phyloP scores from a whole-genome alignment of 2,888 invertebrate species.

The Zeuzera pyrina region DNA sequence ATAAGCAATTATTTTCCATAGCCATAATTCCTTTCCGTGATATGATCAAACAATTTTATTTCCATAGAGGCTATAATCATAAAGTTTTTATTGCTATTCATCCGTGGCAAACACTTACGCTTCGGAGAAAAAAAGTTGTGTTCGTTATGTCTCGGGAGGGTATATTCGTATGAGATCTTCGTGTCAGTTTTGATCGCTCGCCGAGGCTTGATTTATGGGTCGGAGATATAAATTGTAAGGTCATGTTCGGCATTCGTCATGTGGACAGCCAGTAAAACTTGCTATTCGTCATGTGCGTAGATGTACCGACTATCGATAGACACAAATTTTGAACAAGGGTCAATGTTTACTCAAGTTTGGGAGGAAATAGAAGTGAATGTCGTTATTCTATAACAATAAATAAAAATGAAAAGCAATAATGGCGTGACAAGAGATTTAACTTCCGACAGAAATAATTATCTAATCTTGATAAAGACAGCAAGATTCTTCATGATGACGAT shows the following conservation, averaged over 20 bases:
- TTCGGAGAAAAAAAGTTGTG: slow-evolving; percentile 20
- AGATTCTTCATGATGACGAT: no score
- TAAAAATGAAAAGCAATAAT: not conserved
- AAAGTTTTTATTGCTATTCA: slow-evolving; percentile 65
- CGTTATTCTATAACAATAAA: not conserved
- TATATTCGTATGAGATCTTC: slow-evolving; percentile 24
- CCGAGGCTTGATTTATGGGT: slow-evolving; percentile 57
- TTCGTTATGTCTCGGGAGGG: slow-evolving; percentile 3
- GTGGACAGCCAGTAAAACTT: slow-evolving; percentile 49
- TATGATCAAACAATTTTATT: slow-evolving; percentile 60
- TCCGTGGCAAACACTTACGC: slow-evolving; percentile 52
- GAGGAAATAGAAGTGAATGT: no score
- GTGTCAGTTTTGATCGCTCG: slow-evolving; percentile 60
- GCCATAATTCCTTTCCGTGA: slow-evolving; percentile 31
- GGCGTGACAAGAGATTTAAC: no score
- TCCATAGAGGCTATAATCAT: slow-evolving; percentile 63
- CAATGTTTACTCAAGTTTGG: slow-evolving; percentile 21
- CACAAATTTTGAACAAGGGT: slow-evolving; percentile 24
- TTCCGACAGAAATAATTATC: no score
- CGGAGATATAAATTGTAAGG: slow-evolving; percentile 54
- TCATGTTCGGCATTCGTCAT: slow-evolving; percentile 59
- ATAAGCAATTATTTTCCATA: no score
- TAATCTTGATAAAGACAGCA: no score
- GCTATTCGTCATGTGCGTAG: slow-evolving; percentile 44
- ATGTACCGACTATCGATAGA: slow-evolving; percentile 44